Conservation (phyloP, 2,888 invertebrate species). For the Epinotia bilunana region DNA sequence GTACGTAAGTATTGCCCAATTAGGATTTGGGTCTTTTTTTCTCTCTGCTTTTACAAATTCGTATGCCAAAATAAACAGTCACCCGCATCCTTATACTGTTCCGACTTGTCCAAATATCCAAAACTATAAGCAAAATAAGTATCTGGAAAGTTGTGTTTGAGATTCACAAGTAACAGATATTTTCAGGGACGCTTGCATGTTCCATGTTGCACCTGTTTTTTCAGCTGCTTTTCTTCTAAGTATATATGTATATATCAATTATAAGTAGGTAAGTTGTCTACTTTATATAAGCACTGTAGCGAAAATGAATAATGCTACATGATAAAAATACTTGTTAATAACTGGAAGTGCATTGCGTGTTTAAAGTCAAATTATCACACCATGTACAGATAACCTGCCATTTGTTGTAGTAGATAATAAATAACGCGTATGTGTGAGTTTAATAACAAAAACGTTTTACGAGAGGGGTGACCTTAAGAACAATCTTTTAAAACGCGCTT, state of each 20-base stretch:
- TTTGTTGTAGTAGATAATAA: constrained; percentile 17
- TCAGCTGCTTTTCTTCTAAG: background rate
- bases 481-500: constrained; percentile 22
- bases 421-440: constrained; percentile 16
- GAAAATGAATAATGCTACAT: background rate
- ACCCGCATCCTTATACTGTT: too few species aligned
- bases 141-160: background rate
- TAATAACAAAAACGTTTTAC: constrained; percentile 27
- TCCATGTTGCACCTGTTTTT: background rate
- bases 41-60: too few species aligned
- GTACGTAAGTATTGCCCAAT: too few species aligned
- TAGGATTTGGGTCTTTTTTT: too few species aligned
- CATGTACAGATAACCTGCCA: constrained; percentile 22
- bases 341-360: constrained; percentile 14
- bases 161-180: background rate
- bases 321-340: constrained; percentile 11
- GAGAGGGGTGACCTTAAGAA: constrained; percentile 26
- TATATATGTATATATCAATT: background rate
- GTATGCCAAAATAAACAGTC: too few species aligned
- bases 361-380: constrained; percentile 11
- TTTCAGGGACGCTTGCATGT: too few species aligned
- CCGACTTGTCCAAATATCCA: too few species aligned
- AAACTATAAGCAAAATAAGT: background rate
- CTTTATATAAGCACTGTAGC: background rate
- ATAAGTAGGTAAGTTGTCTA: background rate